Base-by-base conservation (phyloP, 2,888 invertebrate species). In the Incurvaria masculella region DNA sequence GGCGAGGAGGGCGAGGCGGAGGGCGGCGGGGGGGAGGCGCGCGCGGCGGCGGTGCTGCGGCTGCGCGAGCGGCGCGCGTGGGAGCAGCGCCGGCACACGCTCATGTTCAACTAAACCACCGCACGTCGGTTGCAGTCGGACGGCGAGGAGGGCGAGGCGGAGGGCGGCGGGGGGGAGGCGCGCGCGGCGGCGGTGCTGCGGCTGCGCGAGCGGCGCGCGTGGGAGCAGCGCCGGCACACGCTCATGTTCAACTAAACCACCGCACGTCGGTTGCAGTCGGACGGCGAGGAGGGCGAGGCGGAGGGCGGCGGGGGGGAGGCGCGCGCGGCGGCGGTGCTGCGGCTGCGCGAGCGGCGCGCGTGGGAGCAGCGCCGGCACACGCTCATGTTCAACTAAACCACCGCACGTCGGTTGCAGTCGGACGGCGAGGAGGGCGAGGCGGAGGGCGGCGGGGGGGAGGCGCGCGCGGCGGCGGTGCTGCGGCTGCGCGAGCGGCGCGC, bases 31-130 rank as follows among this genome's bases (percentile, higher is more conserved):
- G n/a, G 14, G 33, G 23, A 33, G 33, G 75, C 83, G 56, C 65
- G 84, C 52, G 79, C 80, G 63, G 84, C 84, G 45, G 73, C 75
- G 47, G 78, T 86, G 48, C 66, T 86, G 57, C 83, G 83, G 56
- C 70, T 87, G 50, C 76, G 88, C 49, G 87, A 89, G 61, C 76
- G 82, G 52, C 81, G 91, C 51, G 78, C 84, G 18, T 97, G 97
- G 97, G 87, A 91, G 62, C 88, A 91, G 58, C 86, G 87, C 44
- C 79, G 95, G 47, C 85, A 89, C 61, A 86, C 88, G 47, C 80
- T 94, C 45, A 81, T 97, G 74, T 94, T 94, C 65, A 91, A 96
- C 58, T 97, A 97, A 65, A 86, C 88, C n/a, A n/a, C n/a, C n/a
- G n/a, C n/a, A n/a, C n/a, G n/a, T n/a, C n/a, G n/a, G 47, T 11